These are phyloP conservation scores for Acronicta psi DNA, from an alignment of 2,888 invertebrate genomes.

Conservation along the genomic window DNA sequence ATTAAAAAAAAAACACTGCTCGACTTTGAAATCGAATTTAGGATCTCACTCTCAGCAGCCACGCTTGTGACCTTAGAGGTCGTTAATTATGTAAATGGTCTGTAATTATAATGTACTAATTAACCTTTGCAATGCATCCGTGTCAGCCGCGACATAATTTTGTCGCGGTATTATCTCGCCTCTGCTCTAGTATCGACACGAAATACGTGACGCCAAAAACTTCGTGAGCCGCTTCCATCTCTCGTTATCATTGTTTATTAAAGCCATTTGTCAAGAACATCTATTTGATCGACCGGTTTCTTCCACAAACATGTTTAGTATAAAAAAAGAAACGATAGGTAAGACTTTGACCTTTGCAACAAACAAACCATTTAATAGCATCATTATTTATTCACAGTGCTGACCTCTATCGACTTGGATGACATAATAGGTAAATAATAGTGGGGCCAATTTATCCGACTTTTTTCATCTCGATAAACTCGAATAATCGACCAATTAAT, in stretches of 20 bases:
- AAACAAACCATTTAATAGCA: slow-evolving; percentile 36
- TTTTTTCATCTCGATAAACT: neutral
- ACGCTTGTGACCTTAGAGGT: too few species aligned
- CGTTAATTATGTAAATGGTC: too few species aligned
- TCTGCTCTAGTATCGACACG: too few species aligned
- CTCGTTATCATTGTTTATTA: neutral
- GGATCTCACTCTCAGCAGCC: too few species aligned
- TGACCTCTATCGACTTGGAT: slow-evolving; percentile 40
- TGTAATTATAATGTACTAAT: too few species aligned
- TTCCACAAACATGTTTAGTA: slow-evolving; percentile 6
- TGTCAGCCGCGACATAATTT: too few species aligned
- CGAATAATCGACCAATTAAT: neutral
- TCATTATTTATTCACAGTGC: slow-evolving; percentile 22
- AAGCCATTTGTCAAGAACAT: slow-evolving; percentile 4
- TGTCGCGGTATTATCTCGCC: too few species aligned
- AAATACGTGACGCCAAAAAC: too few species aligned
- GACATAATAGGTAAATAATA: slow-evolving; percentile 26
- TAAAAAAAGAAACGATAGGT: slow-evolving; percentile 27
- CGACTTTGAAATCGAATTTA: too few species aligned
- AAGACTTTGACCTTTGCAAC: slow-evolving; percentile 47
- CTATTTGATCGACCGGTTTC: slow-evolving; percentile 7
- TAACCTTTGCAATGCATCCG: too few species aligned
- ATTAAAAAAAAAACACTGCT: too few species aligned
- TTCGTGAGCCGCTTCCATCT: too few species aligned
- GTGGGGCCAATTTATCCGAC: neutral